Evolutionary conservation across 2,888 invertebrate genomes (phyloP).

Genomic region (Trichopoda pennipes): DNA sequence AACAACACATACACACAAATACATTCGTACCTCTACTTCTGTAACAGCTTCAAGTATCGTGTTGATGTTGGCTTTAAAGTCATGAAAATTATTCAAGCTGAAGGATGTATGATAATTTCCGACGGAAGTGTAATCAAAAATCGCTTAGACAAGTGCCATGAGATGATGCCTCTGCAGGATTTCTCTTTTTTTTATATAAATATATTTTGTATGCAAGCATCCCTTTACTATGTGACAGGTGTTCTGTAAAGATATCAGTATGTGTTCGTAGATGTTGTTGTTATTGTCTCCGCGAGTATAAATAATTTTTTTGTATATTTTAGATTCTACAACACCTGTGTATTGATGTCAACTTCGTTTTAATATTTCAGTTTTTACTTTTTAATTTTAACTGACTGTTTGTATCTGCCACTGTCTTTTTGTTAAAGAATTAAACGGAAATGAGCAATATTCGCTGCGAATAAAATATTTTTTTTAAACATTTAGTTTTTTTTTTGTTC

Average conservation of each 20-base stretch:
- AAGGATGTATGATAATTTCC: constrained; percentile 82
- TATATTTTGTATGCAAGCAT: constrained; percentile 1
- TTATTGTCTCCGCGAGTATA: constrained; percentile 29
- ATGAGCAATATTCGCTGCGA: constrained; percentile 61
- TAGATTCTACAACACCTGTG: constrained; percentile 66
- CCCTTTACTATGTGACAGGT: constrained; percentile 24
- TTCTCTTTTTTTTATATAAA: not conserved
- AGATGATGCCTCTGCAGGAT: constrained; percentile 47
- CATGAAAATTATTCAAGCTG: constrained; percentile 81
- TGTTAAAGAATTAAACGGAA: constrained; percentile 64
- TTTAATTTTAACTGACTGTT: constrained; percentile 52
- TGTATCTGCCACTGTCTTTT: constrained; percentile 48
- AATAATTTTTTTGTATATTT: constrained; percentile 41
- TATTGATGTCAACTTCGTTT: constrained; percentile 64
- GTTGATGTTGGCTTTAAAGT: constrained; percentile 72
- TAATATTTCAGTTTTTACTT: constrained; percentile 54
- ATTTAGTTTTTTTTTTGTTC: too few species aligned
- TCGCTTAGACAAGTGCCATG: constrained; percentile 79
- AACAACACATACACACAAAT: not conserved
- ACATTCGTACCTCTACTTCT: constrained; percentile 1
- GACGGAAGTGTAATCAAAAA: constrained; percentile 82
- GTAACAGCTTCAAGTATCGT: constrained; percentile 22
- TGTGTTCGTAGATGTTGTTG: constrained; percentile 27
- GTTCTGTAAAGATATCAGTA: constrained; percentile 46
- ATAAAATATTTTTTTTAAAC: constrained; percentile 18